A percentile compares a stretch with the other conserved stretches of the same genome.
Evolutionary conservation across 2,797 vertebrate species (phyloP).

Genomic region (Hypotaenidia okinawae): DNA sequence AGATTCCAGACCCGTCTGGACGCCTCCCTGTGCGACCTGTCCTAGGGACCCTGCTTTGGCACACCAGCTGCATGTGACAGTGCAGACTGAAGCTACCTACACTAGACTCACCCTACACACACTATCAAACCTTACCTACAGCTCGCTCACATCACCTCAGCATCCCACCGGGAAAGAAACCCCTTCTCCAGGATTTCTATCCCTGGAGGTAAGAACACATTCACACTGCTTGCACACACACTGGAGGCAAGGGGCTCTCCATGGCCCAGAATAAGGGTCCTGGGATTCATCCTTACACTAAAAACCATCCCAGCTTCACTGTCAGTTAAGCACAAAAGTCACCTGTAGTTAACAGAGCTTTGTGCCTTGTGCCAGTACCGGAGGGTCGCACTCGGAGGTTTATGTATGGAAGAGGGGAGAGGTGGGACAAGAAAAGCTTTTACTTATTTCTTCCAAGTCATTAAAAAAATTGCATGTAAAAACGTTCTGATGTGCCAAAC

Average conservation of each 20-base stretch:
- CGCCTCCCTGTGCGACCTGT: too few relatives aligned
- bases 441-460: not conserved
- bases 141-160: not conserved
- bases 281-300: not conserved
- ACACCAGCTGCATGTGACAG: not conserved
- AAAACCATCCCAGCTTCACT: not conserved
- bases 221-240: fast-evolving
- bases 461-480: not conserved
- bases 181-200: not conserved
- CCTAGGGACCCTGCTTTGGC: too few relatives aligned
- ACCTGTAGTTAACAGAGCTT: not conserved
- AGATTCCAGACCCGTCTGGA: too few relatives aligned
- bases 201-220: not conserved
- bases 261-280: not conserved
- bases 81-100: not conserved
- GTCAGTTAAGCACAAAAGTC: not conserved
- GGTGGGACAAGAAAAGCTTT: not conserved
- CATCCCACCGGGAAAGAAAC: not conserved
- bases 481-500: not conserved
- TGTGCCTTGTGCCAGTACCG: not conserved
- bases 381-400: not conserved
- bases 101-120: not conserved
- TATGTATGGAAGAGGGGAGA: not conserved
- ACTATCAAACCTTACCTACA: not conserved
- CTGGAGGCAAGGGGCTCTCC: not conserved